Evolutionary conservation across 2,113 vertebrate species (phyloP).

Genomic region (Labeo catla): DNA sequence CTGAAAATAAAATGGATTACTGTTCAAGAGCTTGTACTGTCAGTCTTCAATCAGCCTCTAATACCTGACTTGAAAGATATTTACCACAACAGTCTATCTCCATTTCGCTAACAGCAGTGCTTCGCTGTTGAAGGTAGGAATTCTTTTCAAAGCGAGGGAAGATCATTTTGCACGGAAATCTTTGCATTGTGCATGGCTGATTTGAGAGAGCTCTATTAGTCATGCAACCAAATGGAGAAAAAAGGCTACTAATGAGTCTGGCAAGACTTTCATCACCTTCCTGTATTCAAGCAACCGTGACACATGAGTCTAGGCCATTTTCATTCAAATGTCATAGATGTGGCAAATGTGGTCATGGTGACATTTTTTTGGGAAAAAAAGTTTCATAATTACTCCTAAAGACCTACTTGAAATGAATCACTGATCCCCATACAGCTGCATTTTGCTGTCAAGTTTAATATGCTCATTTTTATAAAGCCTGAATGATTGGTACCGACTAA

Average conservation of each 20-base stretch:
- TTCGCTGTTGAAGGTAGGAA: constrained; percentile 35
- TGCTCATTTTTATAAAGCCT: neutral
- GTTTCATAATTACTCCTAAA: neutral
- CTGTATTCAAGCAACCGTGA: constrained; percentile 49
- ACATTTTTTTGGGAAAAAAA: neutral
- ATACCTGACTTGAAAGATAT: constrained; percentile 46
- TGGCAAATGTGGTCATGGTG: neutral
- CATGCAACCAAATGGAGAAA: constrained; percentile 49
- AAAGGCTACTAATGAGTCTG: constrained; percentile 52
- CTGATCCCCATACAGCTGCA: neutral
- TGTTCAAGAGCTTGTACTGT: constrained; percentile 47
- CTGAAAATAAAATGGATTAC: constrained; percentile 53
- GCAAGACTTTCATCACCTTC: constrained; percentile 45
- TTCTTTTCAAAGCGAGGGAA: constrained; percentile 42
- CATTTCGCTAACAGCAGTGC: constrained; percentile 50
- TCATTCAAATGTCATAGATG: constrained; percentile 41
- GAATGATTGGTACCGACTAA: neutral
- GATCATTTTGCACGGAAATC: constrained; percentile 49
- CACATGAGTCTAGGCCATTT: constrained; percentile 46
- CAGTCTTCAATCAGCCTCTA: constrained; percentile 35
- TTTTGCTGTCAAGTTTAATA: neutral
- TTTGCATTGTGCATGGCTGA: constrained; percentile 51
- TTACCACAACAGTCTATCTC: constrained; percentile 41
- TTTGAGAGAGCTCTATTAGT: constrained; percentile 52
- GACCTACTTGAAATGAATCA: neutral